A percentile compares a stretch with the other conserved stretches of the same genome.
Conservation (phyloP, 2,113 vertebrate genomes). For the Petaurus breviceps region DNA sequence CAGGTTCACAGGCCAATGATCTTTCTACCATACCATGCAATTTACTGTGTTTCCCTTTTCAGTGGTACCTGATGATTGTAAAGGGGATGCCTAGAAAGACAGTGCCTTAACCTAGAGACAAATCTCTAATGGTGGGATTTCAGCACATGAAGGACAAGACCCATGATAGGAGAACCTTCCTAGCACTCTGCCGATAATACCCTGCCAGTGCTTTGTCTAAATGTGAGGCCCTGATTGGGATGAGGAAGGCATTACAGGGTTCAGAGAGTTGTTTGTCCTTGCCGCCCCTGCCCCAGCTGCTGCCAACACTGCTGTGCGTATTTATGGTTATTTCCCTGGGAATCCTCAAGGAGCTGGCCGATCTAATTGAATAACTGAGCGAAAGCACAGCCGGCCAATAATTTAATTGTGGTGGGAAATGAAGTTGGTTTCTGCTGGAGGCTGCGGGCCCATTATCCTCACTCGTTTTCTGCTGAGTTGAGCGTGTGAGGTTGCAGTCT, state of each 20-base stretch:
- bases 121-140: background rate
- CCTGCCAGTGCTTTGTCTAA: background rate
- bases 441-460: constrained; percentile 47
- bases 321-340: constrained; percentile 56
- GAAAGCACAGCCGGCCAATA: constrained; percentile 40
- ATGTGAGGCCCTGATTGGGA: background rate
- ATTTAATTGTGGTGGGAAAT: constrained; percentile 78
- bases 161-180: background rate
- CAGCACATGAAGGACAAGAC: background rate
- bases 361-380: constrained; percentile 75
- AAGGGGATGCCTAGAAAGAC: background rate
- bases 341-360: constrained; percentile 59
- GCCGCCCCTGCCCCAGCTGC: background rate
- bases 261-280: background rate
- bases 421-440: constrained; percentile 72
- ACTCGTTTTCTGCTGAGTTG: constrained; percentile 66
- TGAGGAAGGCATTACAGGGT: background rate
- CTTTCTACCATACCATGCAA: background rate
- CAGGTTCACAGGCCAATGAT: background rate
- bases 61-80: background rate
- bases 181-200: background rate
- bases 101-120: background rate
- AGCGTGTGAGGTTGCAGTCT: background rate
- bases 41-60: background rate
- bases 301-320: constrained; percentile 23